Evolutionary conservation across 2,113 vertebrate genomes (phyloP).

Genomic region (Chaetorhynchus papuensis): DNA sequence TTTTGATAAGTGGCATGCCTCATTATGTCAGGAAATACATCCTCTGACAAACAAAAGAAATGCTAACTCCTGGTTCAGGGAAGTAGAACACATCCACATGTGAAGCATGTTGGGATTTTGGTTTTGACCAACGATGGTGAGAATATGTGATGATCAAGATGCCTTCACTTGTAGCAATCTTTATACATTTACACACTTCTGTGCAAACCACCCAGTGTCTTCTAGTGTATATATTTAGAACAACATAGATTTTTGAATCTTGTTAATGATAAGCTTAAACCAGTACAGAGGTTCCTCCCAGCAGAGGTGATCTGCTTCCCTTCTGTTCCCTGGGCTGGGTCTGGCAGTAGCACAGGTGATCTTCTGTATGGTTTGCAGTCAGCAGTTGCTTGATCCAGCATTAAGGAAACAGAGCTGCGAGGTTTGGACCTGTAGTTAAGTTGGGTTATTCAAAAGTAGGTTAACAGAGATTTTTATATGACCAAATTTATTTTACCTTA

Average conservation of each 20-base stretch:
- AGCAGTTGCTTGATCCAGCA: not conserved
- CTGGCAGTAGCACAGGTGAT: not conserved
- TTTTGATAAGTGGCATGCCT: not conserved
- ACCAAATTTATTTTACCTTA: not conserved
- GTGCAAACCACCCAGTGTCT: not conserved
- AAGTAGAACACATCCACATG: not conserved
- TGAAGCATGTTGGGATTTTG: fast-evolving
- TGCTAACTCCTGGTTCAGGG: not conserved
- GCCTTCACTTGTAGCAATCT: not conserved
- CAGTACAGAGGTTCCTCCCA: not conserved
- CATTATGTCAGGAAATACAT: not conserved
- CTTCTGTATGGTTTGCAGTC: not conserved
- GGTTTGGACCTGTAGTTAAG: not conserved
- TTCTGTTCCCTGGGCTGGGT: not conserved
- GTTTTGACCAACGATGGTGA: not conserved
- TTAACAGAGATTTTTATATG: not conserved
- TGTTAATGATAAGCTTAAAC: not conserved
- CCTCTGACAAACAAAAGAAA: not conserved
- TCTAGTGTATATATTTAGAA: fast-evolving
- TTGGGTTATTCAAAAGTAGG: not conserved
- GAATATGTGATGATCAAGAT: not conserved
- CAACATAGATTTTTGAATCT: not conserved
- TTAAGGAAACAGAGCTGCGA: not conserved
- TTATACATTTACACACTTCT: not conserved
- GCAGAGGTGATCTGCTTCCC: not conserved